These are phyloP conservation scores for Cosmopolites sordidus DNA, from an alignment of 2,888 invertebrate genomes.

Conservation along the genomic window DNA sequence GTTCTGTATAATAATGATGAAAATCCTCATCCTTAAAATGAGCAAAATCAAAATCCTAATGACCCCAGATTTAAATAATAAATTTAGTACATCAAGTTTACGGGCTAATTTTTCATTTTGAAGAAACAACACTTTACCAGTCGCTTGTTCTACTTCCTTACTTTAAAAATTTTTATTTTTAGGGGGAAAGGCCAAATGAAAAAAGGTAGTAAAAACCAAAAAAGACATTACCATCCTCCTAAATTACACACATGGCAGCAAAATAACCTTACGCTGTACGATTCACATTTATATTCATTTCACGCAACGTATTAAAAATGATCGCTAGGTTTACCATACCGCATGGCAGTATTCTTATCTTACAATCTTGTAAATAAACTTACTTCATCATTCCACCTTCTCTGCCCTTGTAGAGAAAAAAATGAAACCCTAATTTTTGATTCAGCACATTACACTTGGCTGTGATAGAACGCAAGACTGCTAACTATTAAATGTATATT, in stretches of 20 bases:
- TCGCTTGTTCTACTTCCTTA: slow-evolving; percentile 5
- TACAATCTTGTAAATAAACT: slow-evolving; percentile 8
- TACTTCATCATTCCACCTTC: too few species aligned
- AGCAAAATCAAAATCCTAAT: too few species aligned
- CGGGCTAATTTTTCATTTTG: not conserved
- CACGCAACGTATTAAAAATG: slow-evolving; percentile 5
- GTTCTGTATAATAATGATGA: too few species aligned
- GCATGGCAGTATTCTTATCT: slow-evolving; percentile 8
- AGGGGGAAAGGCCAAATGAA: slow-evolving; percentile 12
- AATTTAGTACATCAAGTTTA: not conserved
- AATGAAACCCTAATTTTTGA: too few species aligned
- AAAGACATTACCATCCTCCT: slow-evolving; percentile 5
- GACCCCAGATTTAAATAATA: too few species aligned
- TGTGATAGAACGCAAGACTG: slow-evolving; percentile 5
- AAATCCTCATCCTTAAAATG: too few species aligned
- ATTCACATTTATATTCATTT: slow-evolving; percentile 4
- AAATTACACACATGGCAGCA: slow-evolving; percentile 7
- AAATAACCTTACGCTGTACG: slow-evolving; percentile 4
- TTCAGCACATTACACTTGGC: not conserved
- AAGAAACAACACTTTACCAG: not conserved
- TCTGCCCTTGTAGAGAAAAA: too few species aligned
- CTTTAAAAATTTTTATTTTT: slow-evolving; percentile 14
- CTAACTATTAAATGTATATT: slow-evolving; percentile 2
- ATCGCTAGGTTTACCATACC: slow-evolving; percentile 5
- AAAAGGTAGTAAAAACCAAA: slow-evolving; percentile 15